Conservation (phyloP, 2,113 vertebrate species). For the Barbus barbus region DNA sequence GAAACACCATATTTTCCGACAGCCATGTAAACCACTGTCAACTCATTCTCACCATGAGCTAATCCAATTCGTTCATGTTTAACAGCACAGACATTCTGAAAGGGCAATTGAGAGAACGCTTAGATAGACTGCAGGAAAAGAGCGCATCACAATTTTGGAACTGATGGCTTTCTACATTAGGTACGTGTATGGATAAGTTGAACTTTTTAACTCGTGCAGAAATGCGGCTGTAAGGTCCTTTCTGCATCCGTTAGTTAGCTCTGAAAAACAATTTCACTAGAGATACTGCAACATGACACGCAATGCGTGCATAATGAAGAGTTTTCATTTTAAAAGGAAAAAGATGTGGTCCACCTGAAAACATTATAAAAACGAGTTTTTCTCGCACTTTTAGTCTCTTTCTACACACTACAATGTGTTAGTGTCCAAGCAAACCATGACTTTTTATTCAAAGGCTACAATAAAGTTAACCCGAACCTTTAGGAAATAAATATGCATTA, state of each 20-base stretch:
- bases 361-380: not conserved
- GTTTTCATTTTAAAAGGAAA: not conserved
- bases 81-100: no score
- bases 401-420: no score
- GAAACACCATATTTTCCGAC: conserved; percentile 6
- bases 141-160: not conserved
- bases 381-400: no score
- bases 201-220: no score
- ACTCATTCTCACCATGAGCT: conserved; percentile 1
- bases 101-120: not conserved
- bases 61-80: conserved; percentile 23
- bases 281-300: not conserved
- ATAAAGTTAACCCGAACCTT: not conserved
- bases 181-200: not conserved
- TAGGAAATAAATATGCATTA: not conserved
- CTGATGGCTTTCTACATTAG: not conserved
- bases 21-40: conserved; percentile 25
- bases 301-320: not conserved
- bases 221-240: not conserved
- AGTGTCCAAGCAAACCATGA: no score
- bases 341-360: not conserved
- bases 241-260: not conserved
- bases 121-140: not conserved
- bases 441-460: no score
- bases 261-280: not conserved